These are phyloP conservation scores for Blastobasis adustella DNA, from an alignment of 2,888 invertebrate species.

Conservation along the genomic window DNA sequence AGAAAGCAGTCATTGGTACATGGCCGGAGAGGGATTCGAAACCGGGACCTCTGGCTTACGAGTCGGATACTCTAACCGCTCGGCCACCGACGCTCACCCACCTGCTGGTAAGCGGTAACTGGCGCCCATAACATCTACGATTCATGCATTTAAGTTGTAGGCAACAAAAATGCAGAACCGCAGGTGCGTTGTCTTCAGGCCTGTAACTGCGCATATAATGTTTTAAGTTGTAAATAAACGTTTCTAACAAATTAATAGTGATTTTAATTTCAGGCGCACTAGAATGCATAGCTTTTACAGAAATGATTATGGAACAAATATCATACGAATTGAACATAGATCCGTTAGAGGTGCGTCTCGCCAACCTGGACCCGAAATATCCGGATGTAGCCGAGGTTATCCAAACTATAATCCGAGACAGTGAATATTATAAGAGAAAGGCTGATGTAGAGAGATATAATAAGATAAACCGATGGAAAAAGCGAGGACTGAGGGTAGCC, in stretches of 20 bases:
- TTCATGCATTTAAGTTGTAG: too few relatives aligned
- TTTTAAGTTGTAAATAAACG: not conserved
- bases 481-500: slow-evolving; percentile 58
- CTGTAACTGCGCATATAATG: not conserved
- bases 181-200: not conserved
- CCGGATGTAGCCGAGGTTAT: slow-evolving; percentile 48
- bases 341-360: slow-evolving; percentile 58
- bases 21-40: too few relatives aligned
- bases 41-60: too few relatives aligned
- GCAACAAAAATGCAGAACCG: too few relatives aligned
- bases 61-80: too few relatives aligned
- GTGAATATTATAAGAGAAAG: slow-evolving; percentile 56
- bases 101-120: too few relatives aligned
- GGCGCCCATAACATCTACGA: too few relatives aligned
- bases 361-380: slow-evolving; percentile 44
- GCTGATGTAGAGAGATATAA: slow-evolving; percentile 63
- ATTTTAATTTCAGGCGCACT: slow-evolving; percentile 18
- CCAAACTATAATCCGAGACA: slow-evolving; percentile 48
- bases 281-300: slow-evolving; percentile 32
- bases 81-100: too few relatives aligned
- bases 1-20: too few relatives aligned
- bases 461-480: slow-evolving; percentile 80
- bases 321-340: slow-evolving; percentile 63
- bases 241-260: not conserved
- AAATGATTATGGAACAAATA: slow-evolving; percentile 77